Evolutionary conservation across 2,888 invertebrate species (phyloP).

Genomic region (Lamellibrachia satsuma): DNA sequence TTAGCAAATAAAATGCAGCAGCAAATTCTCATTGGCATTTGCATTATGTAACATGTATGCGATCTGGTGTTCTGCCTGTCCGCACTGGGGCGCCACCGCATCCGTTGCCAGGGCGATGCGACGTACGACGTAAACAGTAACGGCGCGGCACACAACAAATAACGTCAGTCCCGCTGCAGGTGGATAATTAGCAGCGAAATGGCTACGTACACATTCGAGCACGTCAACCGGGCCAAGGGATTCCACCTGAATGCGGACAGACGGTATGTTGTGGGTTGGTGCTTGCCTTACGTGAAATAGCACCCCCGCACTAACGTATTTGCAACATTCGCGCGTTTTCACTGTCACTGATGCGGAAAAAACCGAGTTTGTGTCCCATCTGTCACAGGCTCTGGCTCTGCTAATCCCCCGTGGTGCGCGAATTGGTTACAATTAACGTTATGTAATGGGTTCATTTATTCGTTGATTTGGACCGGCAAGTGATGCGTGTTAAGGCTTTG

Average conservation of each 20-base stretch:
- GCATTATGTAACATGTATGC: background rate
- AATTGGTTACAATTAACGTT: background rate
- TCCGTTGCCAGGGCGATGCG: background rate
- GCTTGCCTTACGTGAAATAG: background rate
- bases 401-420: background rate
- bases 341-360: background rate
- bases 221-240: constrained; percentile 43
- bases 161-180: background rate
- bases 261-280: constrained; percentile 31
- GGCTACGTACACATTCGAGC: constrained; percentile 45
- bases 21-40: background rate
- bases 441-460: background rate
- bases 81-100: background rate
- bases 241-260: constrained; percentile 43
- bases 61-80: background rate
- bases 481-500: background rate
- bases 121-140: constrained; percentile 17
- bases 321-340: background rate
- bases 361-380: background rate
- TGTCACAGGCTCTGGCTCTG: background rate
- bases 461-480: background rate
- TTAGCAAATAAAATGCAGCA: too few relatives aligned
- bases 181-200: constrained; percentile 23
- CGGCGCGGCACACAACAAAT: background rate
- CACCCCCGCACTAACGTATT: background rate